Conservation (phyloP, 2,888 invertebrate species). For the Augochlorella aurata region DNA sequence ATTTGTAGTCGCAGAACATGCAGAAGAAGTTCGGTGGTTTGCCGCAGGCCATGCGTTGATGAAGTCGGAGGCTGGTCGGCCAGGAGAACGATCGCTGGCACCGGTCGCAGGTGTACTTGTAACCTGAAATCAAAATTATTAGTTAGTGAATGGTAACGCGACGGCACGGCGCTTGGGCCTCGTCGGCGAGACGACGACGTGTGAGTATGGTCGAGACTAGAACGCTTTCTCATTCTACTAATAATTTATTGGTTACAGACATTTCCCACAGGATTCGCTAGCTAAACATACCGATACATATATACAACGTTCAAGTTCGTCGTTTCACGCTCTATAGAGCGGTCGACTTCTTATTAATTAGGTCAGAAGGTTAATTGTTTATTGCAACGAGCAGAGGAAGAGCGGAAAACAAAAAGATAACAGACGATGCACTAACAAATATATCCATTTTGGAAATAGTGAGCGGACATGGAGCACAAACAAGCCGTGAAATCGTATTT, state of each 20-base stretch:
- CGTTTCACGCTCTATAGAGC: neutral
- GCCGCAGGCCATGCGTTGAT: constrained; percentile 75
- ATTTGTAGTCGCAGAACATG: constrained; percentile 72
- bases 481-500: too few species aligned
- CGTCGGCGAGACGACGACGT: neutral
- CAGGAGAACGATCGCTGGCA: constrained; percentile 74
- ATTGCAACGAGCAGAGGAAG: too few species aligned
- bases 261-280: neutral
- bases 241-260: constrained; percentile 25
- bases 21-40: constrained; percentile 75
- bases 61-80: constrained; percentile 75
- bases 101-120: constrained; percentile 69
- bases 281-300: neutral
- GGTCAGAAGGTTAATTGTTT: too few species aligned
- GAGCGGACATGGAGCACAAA: too few species aligned
- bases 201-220: neutral
- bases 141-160: constrained; percentile 56
- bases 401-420: too few species aligned
- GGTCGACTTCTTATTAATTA: too few species aligned
- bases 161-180: neutral
- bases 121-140: constrained; percentile 74
- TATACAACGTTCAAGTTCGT: neutral
- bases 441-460: too few species aligned
- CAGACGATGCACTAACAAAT: too few species aligned
- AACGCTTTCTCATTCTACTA: neutral